Evolutionary conservation across 1,140 invertebrate species (phyloP), one percentile per base, ranked within the genome.

Genomic region (Hypothenemus hampei): DNA sequence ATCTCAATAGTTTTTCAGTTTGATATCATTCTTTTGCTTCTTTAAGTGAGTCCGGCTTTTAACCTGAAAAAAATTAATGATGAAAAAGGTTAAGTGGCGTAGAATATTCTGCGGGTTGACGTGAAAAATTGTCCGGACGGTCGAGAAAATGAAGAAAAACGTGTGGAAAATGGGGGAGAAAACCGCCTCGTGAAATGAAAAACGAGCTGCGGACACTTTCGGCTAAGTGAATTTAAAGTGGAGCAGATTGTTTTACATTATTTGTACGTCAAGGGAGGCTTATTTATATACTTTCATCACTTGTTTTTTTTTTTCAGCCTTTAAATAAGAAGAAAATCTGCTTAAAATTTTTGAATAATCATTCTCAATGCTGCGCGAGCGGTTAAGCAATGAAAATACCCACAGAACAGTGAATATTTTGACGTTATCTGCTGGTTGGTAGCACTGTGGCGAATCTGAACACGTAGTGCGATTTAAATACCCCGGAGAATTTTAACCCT

Each of bases 401-500:
- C n/a, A n/a, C n/a, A n/a, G n/a, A n/a, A n/a, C n/a, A n/a, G n/a
- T n/a, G n/a, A n/a, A n/a, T n/a, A n/a, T n/a, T 48, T 59, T 59
- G 57, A 59, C 57, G 51, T 59, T 59, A 59, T 59, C 57, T 39
- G 51, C 36, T 22, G 46, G 54, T 45, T 59, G 40, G 51, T 43
- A 54, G 57, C 33, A 45, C 20, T 39, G 46, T 49, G 33, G 46
- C 46, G 35, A 35, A 31, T 31, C 46, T 35, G 24, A 49, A 49
- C 57, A 59, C 57, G 57, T 59, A 53, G 39, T 37, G 29, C 44
- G 44, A 54, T 59, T 59, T 59, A 59, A 59, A 59, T 59, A 55
- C 57, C 57, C 44, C 20, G 15, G 57, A 47, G 57, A 49, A 59
- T 55, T 41, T 47, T 48, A 39, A n/a, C 31, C 20, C 51, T 44